A percentile compares a stretch with the other conserved stretches of the same genome.
These are phyloP conservation scores for Scaptodrosophila lebanonensis DNA, from an alignment of 1,140 invertebrate species.

Conservation along the genomic window DNA sequence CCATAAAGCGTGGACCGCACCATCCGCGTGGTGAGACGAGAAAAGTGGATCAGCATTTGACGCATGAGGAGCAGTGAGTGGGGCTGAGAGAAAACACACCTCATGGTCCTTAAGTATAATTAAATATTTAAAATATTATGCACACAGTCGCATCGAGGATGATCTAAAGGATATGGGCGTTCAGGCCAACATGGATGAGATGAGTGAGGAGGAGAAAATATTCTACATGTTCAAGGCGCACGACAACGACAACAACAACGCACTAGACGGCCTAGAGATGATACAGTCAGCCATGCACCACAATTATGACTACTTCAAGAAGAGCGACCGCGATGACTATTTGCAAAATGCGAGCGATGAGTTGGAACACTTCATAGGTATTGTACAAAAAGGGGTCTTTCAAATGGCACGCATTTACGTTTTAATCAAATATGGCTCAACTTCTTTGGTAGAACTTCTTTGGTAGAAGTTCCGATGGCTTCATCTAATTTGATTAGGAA, in stretches of 20 bases:
- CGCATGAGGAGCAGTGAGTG: conserved; percentile 83
- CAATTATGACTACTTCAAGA: conserved; percentile 66
- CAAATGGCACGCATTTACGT: no score
- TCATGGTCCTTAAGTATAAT: neutral
- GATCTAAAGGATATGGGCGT: conserved; percentile 61
- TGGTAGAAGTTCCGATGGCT: no score
- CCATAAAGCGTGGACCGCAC: conserved; percentile 81
- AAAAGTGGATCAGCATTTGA: conserved; percentile 81
- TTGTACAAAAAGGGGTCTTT: no score
- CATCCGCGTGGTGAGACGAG: conserved; percentile 81
- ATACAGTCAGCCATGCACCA: conserved; percentile 81
- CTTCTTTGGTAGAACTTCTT: no score
- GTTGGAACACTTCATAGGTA: conserved; percentile 72
- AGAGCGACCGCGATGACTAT: conserved; percentile 54
- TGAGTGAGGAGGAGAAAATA: conserved; percentile 85
- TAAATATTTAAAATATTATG: neutral
- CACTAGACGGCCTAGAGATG: conserved; percentile 87
- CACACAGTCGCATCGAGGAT: conserved; percentile 69
- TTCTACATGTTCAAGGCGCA: conserved; percentile 81
- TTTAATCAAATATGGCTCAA: no score
- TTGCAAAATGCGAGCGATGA: conserved; percentile 66
- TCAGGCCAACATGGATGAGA: conserved; percentile 77
- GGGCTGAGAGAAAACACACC: neutral
- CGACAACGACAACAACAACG: conserved; percentile 83
- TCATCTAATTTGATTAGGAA: no score